These are phyloP conservation scores for Podiceps cristatus DNA, from an alignment of 2,113 vertebrate genomes.

Conservation along the genomic window DNA sequence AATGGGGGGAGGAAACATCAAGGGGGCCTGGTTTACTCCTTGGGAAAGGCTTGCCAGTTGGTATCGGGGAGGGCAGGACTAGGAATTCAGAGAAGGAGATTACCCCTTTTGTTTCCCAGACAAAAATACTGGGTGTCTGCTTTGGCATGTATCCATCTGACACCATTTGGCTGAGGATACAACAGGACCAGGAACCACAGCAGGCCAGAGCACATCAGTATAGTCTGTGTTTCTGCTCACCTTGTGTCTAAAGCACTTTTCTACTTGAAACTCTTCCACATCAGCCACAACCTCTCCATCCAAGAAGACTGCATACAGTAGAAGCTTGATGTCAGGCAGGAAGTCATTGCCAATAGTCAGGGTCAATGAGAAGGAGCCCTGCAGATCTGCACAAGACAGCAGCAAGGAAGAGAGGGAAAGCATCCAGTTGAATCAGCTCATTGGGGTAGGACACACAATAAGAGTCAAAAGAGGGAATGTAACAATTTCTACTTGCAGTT, in stretches of 20 bases:
- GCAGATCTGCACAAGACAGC: slow-evolving; percentile 10
- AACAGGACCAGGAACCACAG: not conserved
- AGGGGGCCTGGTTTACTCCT: not conserved
- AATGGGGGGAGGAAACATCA: not conserved
- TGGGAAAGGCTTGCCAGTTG: not conserved
- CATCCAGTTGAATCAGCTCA: not conserved
- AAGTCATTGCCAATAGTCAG: slow-evolving; percentile 23
- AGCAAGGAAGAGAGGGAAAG: not conserved
- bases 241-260: slow-evolving; percentile 54
- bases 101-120: not conserved
- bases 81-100: not conserved
- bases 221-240: not conserved
- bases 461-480: not conserved
- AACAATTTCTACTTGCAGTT: not conserved
- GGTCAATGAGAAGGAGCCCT: slow-evolving; percentile 51
- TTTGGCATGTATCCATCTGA: not conserved
- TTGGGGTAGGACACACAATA: not conserved
- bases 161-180: not conserved
- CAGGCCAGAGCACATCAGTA: not conserved
- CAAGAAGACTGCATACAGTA: slow-evolving; percentile 42
- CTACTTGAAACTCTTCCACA: slow-evolving; percentile 29
- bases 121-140: not conserved
- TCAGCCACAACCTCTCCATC: slow-evolving; percentile 68
- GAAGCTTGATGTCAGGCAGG: slow-evolving; percentile 11
- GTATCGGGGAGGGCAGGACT: not conserved